phyloP scores from a whole-genome alignment of 2,888 invertebrate genomes.

The Erebia palarica region DNA sequence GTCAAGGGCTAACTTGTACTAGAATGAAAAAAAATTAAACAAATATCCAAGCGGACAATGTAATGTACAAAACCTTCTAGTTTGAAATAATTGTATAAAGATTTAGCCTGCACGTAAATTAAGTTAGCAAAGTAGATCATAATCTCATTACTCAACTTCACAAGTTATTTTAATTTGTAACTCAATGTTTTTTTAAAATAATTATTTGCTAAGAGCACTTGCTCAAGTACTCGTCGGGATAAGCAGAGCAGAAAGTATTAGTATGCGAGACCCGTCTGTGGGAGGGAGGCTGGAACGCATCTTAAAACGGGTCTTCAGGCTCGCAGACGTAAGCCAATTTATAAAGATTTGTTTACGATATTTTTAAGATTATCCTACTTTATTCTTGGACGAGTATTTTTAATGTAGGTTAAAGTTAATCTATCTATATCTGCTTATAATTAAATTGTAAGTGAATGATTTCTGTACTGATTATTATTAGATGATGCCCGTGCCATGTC shows the following conservation, averaged over 20 bases:
- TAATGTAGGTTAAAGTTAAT: not conserved
- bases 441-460: too few species aligned
- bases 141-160: slow-evolving; percentile 6
- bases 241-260: slow-evolving; percentile 35
- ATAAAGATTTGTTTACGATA: slow-evolving; percentile 38
- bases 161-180: slow-evolving; percentile 8
- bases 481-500: too few species aligned
- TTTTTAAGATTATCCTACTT: slow-evolving; percentile 22
- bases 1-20: too few species aligned
- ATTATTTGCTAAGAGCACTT: slow-evolving; percentile 18
- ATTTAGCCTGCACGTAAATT: not conserved
- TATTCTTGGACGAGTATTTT: not conserved
- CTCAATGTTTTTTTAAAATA: not conserved
- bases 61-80: too few species aligned
- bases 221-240: slow-evolving; percentile 19
- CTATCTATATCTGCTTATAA: too few species aligned
- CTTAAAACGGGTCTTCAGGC: slow-evolving; percentile 26
- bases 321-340: slow-evolving; percentile 39
- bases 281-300: slow-evolving; percentile 37
- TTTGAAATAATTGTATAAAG: not conserved
- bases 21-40: too few species aligned
- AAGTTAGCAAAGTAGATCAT: slow-evolving; percentile 5
- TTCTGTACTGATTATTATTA: too few species aligned
- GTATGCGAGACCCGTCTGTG: slow-evolving; percentile 27
- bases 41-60: too few species aligned